Percentiles rank a stretch among this genome's conserved stretches.
These are phyloP conservation scores for Junonia oenone DNA, from an alignment of 2,888 invertebrate species.

Conservation along the genomic window DNA sequence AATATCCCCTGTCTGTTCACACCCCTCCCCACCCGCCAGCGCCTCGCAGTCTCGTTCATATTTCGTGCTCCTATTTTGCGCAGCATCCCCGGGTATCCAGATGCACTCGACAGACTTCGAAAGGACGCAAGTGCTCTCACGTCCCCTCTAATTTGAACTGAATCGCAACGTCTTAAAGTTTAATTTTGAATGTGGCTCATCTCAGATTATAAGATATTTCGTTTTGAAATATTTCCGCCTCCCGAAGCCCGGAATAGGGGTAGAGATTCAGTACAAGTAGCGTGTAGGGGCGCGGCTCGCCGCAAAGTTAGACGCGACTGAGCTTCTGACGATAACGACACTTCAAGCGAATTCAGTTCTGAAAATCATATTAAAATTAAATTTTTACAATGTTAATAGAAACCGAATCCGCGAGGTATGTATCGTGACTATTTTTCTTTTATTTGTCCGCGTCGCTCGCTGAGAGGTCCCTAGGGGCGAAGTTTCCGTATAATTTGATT, in stretches of 20 bases:
- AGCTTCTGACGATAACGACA: constrained; percentile 68
- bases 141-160: constrained; percentile 34
- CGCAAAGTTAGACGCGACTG: constrained; percentile 78
- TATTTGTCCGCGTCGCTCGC: constrained; percentile 24
- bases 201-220: constrained; percentile 39
- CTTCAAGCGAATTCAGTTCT: constrained; percentile 50
- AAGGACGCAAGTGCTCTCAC: constrained; percentile 44
- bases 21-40: constrained; percentile 64
- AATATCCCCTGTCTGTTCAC: constrained; percentile 74
- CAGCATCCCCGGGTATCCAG: constrained; percentile 80
- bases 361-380: constrained; percentile 34
- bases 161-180: constrained; percentile 31
- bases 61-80: constrained; percentile 80
- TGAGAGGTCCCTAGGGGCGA: constrained; percentile 23
- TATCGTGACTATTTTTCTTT: constrained; percentile 31
- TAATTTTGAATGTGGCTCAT: constrained; percentile 25
- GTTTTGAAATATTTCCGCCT: constrained; percentile 45
- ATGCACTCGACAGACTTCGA: constrained; percentile 71
- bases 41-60: constrained; percentile 80
- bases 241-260: constrained; percentile 76
- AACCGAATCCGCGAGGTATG: constrained; percentile 45
- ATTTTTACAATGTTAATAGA: constrained; percentile 29
- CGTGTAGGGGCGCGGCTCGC: constrained; percentile 79
- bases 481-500: constrained; percentile 57
- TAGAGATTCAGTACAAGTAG: constrained; percentile 79